phyloP scores from a whole-genome alignment of 2,113 vertebrate genomes.

The Brachypodius melanocephalos region DNA sequence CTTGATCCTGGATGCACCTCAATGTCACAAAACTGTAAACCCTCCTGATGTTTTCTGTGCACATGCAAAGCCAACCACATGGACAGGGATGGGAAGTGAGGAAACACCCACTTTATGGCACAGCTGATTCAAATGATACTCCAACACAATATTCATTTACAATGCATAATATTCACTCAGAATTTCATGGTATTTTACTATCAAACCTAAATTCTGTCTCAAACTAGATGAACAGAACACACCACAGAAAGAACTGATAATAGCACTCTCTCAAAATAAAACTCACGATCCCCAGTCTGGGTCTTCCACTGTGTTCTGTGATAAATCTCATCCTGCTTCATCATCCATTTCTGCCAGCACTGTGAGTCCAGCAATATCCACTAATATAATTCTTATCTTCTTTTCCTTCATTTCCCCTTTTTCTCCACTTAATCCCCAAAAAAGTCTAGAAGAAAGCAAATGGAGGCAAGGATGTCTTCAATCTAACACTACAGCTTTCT shows the following conservation, averaged over 20 bases:
- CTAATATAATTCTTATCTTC: background rate
- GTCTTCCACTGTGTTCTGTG: background rate
- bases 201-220: background rate
- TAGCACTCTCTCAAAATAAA: background rate
- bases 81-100: background rate
- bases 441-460: background rate
- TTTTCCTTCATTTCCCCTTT: background rate
- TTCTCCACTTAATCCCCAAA: background rate
- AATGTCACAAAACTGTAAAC: background rate
- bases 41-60: background rate
- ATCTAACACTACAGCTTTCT: background rate
- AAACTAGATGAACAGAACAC: background rate
- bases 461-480: background rate
- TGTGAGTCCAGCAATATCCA: background rate
- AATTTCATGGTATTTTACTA: background rate
- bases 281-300: background rate
- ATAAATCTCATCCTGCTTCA: background rate
- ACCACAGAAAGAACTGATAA: background rate
- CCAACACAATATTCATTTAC: background rate
- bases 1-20: background rate
- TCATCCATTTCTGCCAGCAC: background rate
- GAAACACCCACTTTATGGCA: background rate
- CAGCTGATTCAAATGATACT: background rate
- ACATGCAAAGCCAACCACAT: background rate
- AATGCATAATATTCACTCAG: background rate